Evolutionary conservation across 2,113 vertebrate genomes (phyloP).

Genomic region (Nycticorax nycticorax): DNA sequence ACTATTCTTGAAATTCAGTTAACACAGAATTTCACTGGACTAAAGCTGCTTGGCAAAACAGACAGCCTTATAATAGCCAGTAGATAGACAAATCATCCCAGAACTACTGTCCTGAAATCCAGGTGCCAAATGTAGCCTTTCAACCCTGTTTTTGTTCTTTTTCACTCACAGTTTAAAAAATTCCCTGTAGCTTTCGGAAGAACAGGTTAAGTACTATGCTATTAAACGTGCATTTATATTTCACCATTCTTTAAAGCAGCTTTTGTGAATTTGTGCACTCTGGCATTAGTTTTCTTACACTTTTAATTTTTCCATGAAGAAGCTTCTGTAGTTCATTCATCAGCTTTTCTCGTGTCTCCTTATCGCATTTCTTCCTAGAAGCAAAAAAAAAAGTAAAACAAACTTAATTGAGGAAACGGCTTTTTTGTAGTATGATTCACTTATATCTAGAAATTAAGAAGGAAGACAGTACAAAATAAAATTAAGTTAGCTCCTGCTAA

Average conservation of each 20-base stretch:
- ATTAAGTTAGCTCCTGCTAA: neutral
- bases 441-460: neutral
- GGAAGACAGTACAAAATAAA: neutral
- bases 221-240: neutral
- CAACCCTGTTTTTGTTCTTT: neutral
- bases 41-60: neutral
- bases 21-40: neutral
- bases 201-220: neutral
- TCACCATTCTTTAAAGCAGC: neutral
- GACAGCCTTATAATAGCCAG: neutral
- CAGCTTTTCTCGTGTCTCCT: constrained; percentile 79
- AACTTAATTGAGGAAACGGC: neutral
- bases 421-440: neutral
- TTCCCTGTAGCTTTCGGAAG: neutral
- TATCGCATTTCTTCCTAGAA: constrained; percentile 88
- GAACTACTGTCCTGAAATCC: neutral
- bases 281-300: constrained; percentile 69
- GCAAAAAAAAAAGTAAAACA: neutral
- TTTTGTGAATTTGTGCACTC: neutral
- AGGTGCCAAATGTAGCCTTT: neutral
- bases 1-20: neutral
- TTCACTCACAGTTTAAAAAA: neutral
- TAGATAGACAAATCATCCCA: neutral
- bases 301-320: constrained; percentile 88
- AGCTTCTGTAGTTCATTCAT: constrained; percentile 87